Evolutionary conservation across 2,888 invertebrate species (phyloP).

Genomic region (Gymnoscelis rufifasciata): DNA sequence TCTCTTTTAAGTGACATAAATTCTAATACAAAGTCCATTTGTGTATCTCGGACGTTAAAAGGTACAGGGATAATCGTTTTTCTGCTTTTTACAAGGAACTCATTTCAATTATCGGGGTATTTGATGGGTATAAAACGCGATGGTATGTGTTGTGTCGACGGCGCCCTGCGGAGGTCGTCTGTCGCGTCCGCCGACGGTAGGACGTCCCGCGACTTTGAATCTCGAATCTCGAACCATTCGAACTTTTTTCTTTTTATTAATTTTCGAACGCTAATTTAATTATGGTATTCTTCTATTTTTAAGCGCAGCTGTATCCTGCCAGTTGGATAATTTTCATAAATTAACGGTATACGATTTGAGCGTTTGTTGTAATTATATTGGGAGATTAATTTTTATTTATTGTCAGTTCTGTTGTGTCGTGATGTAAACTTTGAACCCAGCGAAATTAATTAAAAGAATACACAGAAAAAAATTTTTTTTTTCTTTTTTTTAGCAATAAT

Average conservation of each 20-base stretch:
- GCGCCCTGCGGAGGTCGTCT: slow-evolving; percentile 65
- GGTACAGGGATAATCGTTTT: slow-evolving; percentile 77
- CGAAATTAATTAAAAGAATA: not conserved
- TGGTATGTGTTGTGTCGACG: slow-evolving; percentile 68
- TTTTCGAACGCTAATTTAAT: slow-evolving; percentile 75
- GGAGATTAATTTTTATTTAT: slow-evolving; percentile 30
- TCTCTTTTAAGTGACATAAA: slow-evolving; percentile 78
- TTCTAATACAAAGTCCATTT: slow-evolving; percentile 79
- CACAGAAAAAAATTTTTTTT: too few species aligned
- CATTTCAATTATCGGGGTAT: slow-evolving; percentile 78
- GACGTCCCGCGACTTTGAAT: slow-evolving; percentile 52
- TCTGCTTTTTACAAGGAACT: slow-evolving; percentile 79
- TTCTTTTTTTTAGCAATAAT: not conserved
- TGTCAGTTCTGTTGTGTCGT: slow-evolving; percentile 26
- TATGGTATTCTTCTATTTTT: slow-evolving; percentile 55
- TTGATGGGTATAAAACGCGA: slow-evolving; percentile 73
- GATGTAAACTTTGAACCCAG: not conserved
- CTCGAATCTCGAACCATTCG: slow-evolving; percentile 34
- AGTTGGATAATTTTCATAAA: slow-evolving; percentile 53
- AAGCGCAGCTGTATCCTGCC: slow-evolving; percentile 69
- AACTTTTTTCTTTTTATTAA: slow-evolving; percentile 36
- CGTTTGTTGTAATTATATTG: slow-evolving; percentile 34
- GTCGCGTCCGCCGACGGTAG: slow-evolving; percentile 35
- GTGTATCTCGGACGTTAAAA: slow-evolving; percentile 79
- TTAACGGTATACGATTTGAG: slow-evolving; percentile 49